Conservation (phyloP, 2,113 vertebrate genomes). For the Amia ocellicauda region DNA sequence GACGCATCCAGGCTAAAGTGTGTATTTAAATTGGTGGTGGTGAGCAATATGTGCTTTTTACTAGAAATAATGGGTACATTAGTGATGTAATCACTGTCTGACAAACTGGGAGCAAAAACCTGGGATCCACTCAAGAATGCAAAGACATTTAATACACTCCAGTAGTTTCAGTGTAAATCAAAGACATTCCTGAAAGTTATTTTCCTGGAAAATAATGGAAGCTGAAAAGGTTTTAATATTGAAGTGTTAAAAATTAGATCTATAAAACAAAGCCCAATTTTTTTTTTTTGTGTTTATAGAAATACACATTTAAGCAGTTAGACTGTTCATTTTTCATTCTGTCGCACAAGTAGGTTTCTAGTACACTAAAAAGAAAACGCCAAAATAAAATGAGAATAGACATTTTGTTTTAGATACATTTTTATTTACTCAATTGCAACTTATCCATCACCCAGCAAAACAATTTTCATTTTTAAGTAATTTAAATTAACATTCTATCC, state of each 20-base stretch:
- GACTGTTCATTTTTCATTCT: too few relatives aligned
- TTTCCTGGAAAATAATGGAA: constrained; percentile 8
- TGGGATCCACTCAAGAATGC: constrained; percentile 19
- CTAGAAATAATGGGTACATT: not conserved
- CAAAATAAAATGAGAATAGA: too few relatives aligned
- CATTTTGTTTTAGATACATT: too few relatives aligned
- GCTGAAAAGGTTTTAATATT: not conserved
- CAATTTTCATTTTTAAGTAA: too few relatives aligned
- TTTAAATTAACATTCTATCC: too few relatives aligned
- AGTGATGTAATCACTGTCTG: constrained; percentile 28
- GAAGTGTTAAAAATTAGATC: not conserved
- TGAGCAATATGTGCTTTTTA: constrained; percentile 2
- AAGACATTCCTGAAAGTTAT: constrained; percentile 9
- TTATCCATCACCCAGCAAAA: too few relatives aligned
- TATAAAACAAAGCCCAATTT: too few relatives aligned
- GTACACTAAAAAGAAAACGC: too few relatives aligned
- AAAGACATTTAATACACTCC: constrained; percentile 12
- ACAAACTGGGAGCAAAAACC: constrained; percentile 13
- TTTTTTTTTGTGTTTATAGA: too few relatives aligned
- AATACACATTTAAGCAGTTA: too few relatives aligned
- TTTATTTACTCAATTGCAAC: too few relatives aligned
- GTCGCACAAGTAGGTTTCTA: too few relatives aligned
- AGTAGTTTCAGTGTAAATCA: constrained; percentile 23
- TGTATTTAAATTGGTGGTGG: constrained; percentile 24
- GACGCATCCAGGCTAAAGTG: constrained; percentile 26